Evolutionary conservation across 2,113 vertebrate genomes (phyloP).

Genomic region (Microcebus murinus): DNA sequence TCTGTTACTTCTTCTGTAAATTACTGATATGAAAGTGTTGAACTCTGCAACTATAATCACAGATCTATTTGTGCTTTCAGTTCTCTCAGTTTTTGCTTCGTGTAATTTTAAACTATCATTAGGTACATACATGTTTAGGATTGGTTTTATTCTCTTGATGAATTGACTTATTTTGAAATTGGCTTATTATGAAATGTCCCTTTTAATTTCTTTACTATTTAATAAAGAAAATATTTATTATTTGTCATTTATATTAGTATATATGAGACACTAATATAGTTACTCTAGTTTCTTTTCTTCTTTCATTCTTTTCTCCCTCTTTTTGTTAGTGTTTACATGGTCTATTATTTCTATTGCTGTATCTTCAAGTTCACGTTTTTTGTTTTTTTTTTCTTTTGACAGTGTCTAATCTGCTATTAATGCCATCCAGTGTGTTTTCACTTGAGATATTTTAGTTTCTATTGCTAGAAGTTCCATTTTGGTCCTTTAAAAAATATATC

Average conservation of each 20-base stretch:
- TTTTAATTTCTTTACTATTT: not conserved
- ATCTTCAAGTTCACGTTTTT: not conserved
- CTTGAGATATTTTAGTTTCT: slow-evolving; percentile 5
- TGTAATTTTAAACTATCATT: not conserved
- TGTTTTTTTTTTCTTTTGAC: not conserved
- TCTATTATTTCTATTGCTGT: not conserved
- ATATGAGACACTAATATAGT: not conserved
- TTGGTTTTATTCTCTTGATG: not conserved
- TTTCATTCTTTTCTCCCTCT: not conserved
- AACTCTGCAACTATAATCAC: not conserved
- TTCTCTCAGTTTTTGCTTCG: not conserved
- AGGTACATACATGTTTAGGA: not conserved
- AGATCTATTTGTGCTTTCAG: not conserved
- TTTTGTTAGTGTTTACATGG: not conserved
- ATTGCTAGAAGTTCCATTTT: not conserved
- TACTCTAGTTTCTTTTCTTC: not conserved
- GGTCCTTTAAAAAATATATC: not conserved
- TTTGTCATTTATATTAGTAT: too few relatives aligned
- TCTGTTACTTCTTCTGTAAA: not conserved
- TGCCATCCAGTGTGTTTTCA: not conserved
- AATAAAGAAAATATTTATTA: too few relatives aligned
- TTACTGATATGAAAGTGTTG: not conserved
- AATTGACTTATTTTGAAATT: not conserved
- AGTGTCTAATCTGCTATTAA: not conserved
- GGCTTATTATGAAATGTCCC: not conserved